Evolutionary conservation across 2,113 vertebrate species (phyloP).

Genomic region (Cyanoderma ruficeps): DNA sequence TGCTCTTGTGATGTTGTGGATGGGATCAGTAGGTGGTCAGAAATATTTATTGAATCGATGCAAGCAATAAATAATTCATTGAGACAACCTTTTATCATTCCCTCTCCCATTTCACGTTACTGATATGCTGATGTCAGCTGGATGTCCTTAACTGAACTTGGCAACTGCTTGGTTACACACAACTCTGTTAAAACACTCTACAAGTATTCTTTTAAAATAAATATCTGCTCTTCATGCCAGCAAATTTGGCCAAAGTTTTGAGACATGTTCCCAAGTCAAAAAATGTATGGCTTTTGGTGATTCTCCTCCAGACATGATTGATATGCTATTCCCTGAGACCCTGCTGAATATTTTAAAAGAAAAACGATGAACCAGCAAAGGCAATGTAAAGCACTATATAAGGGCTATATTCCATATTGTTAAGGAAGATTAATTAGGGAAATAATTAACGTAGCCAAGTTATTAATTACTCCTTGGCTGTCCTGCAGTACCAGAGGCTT

Average conservation of each 20-base stretch:
- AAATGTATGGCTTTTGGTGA: neutral
- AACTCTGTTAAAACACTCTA: neutral
- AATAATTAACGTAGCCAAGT: conserved; percentile 61
- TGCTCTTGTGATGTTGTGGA: neutral
- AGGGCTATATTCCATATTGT: neutral
- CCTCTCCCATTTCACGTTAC: neutral
- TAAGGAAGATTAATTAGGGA: conserved; percentile 42
- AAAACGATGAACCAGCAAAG: conserved; percentile 19
- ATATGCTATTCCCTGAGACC: neutral
- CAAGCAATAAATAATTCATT: conserved; percentile 23
- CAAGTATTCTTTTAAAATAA: neutral
- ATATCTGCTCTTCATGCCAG: neutral
- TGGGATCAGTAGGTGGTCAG: neutral
- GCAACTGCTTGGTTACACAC: neutral
- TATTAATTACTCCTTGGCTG: conserved; percentile 47
- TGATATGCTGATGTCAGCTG: neutral
- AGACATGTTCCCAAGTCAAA: neutral
- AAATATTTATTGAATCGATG: conserved; percentile 15
- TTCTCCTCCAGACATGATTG: neutral
- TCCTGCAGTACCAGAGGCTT: conserved; percentile 29
- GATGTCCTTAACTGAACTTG: conserved; percentile 30
- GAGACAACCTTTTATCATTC: neutral
- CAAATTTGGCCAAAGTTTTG: neutral
- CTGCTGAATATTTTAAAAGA: conserved; percentile 4
- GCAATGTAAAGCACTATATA: neutral